Conservation (phyloP, 2,113 vertebrate genomes). For the Mionectes macconnelli region DNA sequence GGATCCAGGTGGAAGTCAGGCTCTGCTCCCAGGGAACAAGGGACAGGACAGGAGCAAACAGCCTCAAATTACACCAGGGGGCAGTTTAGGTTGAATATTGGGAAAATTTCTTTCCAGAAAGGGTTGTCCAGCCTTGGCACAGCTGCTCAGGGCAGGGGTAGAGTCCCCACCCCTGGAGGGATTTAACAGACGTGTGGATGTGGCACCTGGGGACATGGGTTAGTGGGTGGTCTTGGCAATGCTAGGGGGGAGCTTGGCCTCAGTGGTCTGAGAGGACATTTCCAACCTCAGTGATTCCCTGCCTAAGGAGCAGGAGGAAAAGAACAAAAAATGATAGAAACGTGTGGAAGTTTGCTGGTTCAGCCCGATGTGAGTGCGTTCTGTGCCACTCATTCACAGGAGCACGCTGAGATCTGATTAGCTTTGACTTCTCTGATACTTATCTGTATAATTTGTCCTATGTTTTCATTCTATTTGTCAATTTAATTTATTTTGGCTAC, state of each 20-base stretch:
- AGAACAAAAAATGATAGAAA: neutral
- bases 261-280: neutral
- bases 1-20: too few species aligned
- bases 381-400: neutral
- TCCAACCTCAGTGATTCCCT: neutral
- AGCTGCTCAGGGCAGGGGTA: neutral
- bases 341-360: neutral
- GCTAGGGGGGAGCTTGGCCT: neutral
- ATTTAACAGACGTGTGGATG: neutral
- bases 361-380: neutral
- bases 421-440: neutral
- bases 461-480: slow-evolving; percentile 6
- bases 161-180: neutral
- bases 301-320: neutral
- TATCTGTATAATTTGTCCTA: neutral
- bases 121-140: neutral
- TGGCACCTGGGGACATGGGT: neutral
- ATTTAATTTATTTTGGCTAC: slow-evolving; percentile 13
- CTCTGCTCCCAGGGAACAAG: neutral
- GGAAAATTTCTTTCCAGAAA: neutral
- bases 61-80: neutral
- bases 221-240: neutral
- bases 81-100: neutral
- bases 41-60: neutral
- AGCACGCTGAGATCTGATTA: neutral